phyloP scores from a whole-genome alignment of 2,797 vertebrate genomes.

The Labroides dimidiatus region DNA sequence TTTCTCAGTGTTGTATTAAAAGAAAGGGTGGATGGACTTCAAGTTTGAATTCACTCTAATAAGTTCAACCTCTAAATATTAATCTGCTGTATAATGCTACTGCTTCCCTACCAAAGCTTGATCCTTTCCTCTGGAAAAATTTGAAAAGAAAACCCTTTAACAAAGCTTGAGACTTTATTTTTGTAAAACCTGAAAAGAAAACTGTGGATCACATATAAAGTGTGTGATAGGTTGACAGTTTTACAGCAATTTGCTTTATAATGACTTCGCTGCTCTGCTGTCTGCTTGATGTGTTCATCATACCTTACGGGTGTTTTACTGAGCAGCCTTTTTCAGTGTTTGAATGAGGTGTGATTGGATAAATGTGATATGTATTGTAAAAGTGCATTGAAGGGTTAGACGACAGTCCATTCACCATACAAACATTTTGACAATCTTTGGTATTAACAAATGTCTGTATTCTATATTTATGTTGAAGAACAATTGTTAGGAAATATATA shows the following conservation, averaged over 20 bases:
- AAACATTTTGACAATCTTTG: no score
- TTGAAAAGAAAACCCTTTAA: background rate
- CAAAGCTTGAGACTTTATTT: background rate
- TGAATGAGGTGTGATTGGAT: no score
- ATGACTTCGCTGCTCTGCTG: constrained; percentile 16
- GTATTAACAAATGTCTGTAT: no score
- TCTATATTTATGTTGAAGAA: no score
- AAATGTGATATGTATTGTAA: no score
- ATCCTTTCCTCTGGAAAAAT: constrained; percentile 6
- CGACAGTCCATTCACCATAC: no score
- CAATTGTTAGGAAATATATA: no score
- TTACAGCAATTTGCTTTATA: constrained; percentile 22
- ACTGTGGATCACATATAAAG: background rate
- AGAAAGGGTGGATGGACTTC: constrained; percentile 18
- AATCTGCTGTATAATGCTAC: constrained; percentile 5
- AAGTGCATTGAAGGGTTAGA: no score
- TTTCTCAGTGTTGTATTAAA: constrained; percentile 48
- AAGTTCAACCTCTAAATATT: background rate
- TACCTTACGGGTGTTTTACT: no score
- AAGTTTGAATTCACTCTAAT: constrained; percentile 34
- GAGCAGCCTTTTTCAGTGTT: background rate
- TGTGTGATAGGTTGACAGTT: background rate
- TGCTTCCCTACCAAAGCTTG: background rate
- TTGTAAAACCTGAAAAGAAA: constrained; percentile 13
- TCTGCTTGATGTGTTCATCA: no score